These are phyloP conservation scores for Oncorhynchus keta DNA, from an alignment of 2,113 vertebrate genomes.

Conservation along the genomic window DNA sequence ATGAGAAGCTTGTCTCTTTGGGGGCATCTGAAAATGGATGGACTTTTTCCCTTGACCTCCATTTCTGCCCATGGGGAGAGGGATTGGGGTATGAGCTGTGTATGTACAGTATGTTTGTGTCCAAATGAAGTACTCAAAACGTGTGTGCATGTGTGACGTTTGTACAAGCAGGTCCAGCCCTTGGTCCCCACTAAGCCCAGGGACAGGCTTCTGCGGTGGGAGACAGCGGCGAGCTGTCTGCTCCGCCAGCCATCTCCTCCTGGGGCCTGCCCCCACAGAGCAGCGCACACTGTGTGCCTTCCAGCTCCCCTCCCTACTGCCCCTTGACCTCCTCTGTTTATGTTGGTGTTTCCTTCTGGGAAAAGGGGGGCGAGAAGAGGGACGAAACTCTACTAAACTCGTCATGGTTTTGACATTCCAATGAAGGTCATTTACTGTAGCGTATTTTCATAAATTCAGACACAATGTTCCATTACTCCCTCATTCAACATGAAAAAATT, in stretches of 20 bases:
- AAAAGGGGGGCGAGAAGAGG: not conserved
- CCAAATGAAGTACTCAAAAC: not conserved
- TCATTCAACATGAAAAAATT: not conserved
- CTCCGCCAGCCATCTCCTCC: not conserved
- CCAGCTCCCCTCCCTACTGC: not conserved
- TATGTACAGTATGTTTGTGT: not conserved
- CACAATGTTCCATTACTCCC: not conserved
- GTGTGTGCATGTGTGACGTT: not conserved
- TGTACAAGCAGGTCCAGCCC: not conserved
- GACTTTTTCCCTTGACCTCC: not conserved
- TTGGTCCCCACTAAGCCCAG: not conserved
- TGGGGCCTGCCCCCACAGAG: not conserved
- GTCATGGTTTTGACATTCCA: not conserved
- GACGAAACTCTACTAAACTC: not conserved
- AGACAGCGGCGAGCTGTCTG: not conserved
- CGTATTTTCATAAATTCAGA: not conserved
- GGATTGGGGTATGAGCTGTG: not conserved
- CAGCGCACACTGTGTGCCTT: not conserved
- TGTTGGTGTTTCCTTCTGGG: not conserved
- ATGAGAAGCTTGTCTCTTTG: not conserved
- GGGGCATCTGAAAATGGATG: not conserved
- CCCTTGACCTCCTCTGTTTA: not conserved
- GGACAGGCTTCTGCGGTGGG: not conserved
- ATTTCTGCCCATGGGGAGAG: not conserved
- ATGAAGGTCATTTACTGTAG: not conserved